A percentile compares a stretch with the other conserved stretches of the same genome.
phyloP scores from a whole-genome alignment of 1,140 invertebrate genomes.

The Manduca sexta region DNA sequence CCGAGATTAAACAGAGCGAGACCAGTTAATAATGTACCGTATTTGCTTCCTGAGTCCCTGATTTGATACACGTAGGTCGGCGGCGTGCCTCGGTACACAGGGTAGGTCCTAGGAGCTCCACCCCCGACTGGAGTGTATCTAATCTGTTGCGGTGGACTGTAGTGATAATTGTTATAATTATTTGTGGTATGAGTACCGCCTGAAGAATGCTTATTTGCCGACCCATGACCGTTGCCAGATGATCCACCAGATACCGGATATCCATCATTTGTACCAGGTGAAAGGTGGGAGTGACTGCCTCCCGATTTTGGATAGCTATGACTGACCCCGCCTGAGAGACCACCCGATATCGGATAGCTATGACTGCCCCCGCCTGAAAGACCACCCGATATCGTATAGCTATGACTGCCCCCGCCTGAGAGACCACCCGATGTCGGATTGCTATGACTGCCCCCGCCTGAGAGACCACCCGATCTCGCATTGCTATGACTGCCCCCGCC shows the following conservation, averaged over 20 bases:
- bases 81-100: constrained; percentile 52
- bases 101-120: constrained; percentile 38
- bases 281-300: no score
- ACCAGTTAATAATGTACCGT: constrained; percentile 54
- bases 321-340: constrained; percentile 20
- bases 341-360: constrained; percentile 28
- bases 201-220: constrained; percentile 25
- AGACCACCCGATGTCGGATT: constrained; percentile 28
- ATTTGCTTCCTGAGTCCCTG: constrained; percentile 62
- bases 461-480: constrained; percentile 25
- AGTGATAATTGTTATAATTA: constrained; percentile 52
- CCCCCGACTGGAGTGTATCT: constrained; percentile 40
- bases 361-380: constrained; percentile 13
- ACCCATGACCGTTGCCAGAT: constrained; percentile 19
- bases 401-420: constrained; percentile 30
- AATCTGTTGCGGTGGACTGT: constrained; percentile 56
- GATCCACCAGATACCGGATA: constrained; percentile 9
- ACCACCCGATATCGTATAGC: constrained; percentile 29
- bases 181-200: constrained; percentile 38
- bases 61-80: constrained; percentile 63
- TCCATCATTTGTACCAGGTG: no score
- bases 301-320: constrained; percentile 32
- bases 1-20: constrained; percentile 60
- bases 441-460: constrained; percentile 1
- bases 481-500: constrained; percentile 15